Percentiles rank a stretch among this genome's conserved stretches.
phyloP scores from a whole-genome alignment of 2,888 invertebrate species.

The Torymus texanus region DNA sequence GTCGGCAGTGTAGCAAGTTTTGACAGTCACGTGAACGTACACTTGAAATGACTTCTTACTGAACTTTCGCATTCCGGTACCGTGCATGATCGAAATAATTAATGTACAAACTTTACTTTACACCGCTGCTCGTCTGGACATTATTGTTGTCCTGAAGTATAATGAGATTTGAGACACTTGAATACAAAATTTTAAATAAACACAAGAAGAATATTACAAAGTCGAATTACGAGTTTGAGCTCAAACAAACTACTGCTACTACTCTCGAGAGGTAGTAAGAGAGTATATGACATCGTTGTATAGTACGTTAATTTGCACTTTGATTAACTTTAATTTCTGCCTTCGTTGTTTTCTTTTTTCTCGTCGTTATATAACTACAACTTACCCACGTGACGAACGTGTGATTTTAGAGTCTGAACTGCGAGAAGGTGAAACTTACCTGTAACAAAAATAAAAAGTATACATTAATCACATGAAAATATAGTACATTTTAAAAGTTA shows the following conservation, averaged over 20 bases:
- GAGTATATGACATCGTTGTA: too few relatives aligned
- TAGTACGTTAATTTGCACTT: too few relatives aligned
- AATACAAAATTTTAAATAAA: conserved; percentile 19
- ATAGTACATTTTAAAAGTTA: too few relatives aligned
- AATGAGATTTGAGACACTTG: conserved; percentile 25
- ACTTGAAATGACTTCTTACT: conserved; percentile 32
- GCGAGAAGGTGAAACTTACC: conserved; percentile 37
- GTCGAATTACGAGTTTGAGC: too few relatives aligned
- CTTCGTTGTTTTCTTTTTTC: too few relatives aligned
- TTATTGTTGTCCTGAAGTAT: conserved; percentile 24
- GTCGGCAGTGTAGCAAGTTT: conserved; percentile 24
- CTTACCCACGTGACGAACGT: conserved; percentile 6
- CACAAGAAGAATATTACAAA: neutral
- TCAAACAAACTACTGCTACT: too few relatives aligned
- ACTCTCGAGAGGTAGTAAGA: too few relatives aligned
- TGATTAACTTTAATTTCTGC: too few relatives aligned
- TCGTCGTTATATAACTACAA: neutral
- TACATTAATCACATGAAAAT: neutral
- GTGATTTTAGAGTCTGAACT: neutral
- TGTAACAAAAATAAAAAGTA: conserved; percentile 25
- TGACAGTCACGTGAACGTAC: conserved; percentile 29
- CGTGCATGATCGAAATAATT: conserved; percentile 47
- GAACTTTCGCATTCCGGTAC: conserved; percentile 32
- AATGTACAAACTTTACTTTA: conserved; percentile 46
- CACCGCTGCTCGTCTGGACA: conserved; percentile 5